phyloP scores from a whole-genome alignment of 2,888 invertebrate genomes.

The Drosophila villosipedis region DNA sequence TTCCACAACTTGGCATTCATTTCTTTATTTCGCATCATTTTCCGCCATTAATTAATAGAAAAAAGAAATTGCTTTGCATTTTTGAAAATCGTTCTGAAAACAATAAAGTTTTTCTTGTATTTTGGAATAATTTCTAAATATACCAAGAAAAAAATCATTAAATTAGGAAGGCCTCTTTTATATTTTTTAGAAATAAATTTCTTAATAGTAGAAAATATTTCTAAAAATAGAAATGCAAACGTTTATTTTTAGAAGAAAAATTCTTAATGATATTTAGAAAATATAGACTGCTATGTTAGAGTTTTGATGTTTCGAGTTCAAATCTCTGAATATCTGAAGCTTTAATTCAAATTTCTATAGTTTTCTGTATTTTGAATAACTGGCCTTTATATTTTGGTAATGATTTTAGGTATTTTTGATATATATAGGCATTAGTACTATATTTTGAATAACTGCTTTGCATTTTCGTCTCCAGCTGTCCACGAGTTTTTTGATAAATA shows the following conservation, averaged over 20 bases:
- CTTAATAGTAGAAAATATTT: not conserved
- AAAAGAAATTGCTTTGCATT: accelerated
- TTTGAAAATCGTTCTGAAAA: not conserved
- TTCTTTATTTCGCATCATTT: not conserved
- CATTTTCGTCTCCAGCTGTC: not conserved
- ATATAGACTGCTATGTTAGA: not conserved
- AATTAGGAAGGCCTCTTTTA: not conserved
- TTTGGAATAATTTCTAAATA: not conserved
- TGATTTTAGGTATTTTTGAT: not conserved
- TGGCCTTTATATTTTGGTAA: not conserved
- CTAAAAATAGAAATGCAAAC: no score
- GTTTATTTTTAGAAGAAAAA: no score
- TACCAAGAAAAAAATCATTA: not conserved
- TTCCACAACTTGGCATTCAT: not conserved
- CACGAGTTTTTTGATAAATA: not conserved
- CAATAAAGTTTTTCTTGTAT: not conserved
- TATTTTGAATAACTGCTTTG: not conserved
- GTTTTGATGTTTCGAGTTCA: no score
- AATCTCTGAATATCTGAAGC: no score
- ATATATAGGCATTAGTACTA: not conserved
- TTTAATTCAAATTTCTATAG: not conserved
- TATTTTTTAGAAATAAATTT: not conserved
- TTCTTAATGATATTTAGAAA: not conserved
- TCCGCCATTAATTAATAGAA: not conserved
- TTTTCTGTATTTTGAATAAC: not conserved